These are phyloP conservation scores for Drosophila emarginata DNA, from an alignment of 2,888 invertebrate genomes.

Conservation along the genomic window DNA sequence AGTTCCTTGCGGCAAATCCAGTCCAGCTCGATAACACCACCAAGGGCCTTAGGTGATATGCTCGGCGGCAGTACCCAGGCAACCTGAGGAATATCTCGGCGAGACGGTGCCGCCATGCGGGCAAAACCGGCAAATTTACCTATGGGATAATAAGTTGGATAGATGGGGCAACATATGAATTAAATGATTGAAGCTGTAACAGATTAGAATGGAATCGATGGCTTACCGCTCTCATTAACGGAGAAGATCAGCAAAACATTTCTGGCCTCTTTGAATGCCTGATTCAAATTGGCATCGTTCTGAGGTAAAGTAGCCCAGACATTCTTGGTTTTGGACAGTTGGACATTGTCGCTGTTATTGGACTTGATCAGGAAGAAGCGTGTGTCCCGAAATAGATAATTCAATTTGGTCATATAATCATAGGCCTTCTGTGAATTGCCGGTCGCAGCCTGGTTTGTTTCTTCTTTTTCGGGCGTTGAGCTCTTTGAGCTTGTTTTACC, in stretches of 20 bases:
- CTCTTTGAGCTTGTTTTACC: conserved; percentile 60
- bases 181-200: neutral
- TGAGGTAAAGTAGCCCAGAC: conserved; percentile 99
- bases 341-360: conserved; percentile 98
- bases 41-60: conserved; percentile 94
- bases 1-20: conserved; percentile 98
- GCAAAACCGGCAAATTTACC: conserved; percentile 97
- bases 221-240: conserved; percentile 94
- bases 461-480: conserved; percentile 62
- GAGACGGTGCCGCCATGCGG: conserved; percentile 92
- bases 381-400: conserved; percentile 96
- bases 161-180: neutral
- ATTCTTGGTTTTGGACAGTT: conserved; percentile 95
- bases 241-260: conserved; percentile 98
- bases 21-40: conserved; percentile 97
- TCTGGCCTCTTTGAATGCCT: conserved; percentile 94
- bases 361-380: conserved; percentile 98
- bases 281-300: conserved; percentile 97
- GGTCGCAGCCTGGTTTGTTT: neutral
- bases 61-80: conserved; percentile 98
- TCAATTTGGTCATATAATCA: conserved; percentile 93
- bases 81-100: conserved; percentile 94
- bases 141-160: conserved; percentile 30
- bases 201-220: neutral
- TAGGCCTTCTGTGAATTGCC: conserved; percentile 84